Base-by-base conservation (phyloP, 1,140 invertebrate genomes). In the Formica selysi region DNA sequence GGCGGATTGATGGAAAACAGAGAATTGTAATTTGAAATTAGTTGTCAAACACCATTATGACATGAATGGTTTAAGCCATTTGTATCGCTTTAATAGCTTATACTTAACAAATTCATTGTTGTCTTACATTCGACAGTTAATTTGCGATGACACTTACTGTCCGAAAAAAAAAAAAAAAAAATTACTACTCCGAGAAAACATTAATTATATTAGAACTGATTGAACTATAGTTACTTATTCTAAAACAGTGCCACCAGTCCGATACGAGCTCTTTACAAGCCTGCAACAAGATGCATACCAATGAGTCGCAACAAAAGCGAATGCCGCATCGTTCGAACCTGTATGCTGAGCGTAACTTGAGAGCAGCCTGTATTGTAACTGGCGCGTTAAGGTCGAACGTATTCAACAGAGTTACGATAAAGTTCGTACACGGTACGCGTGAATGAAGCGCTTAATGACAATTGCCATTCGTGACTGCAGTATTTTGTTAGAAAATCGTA, bases 381-480 rank as follows among this genome's bases (percentile, higher is more conserved):
- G 10, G 68, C 36, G 65, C 32, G 51, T 57, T 81, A 81, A 81
- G 67, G 51, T 81, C 79, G 67, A 44, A 26, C 51, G 19, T 44
- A 81, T 81, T 81, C 79, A 81, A 44, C 13, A 10, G 67, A 61
- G 51, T 73, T 81, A 80, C 64, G 64, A 80, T 54, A 80, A 80
- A 80, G 64, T 80, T 70, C 51, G 54, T 61, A 44, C 26, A 59
- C 26, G 11, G 19, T 19, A 8, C 38, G 70, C 36, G 36, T 83
- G 79, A 83, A 83, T 83, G 13, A 83, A 61, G 22, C 36, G 38
- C 67, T 83, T 83, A 83, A 73, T 83, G 68, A 74, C 79, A 83
- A 83, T 83, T 68, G 54, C 79, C 26, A 61, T 83, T 83, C 51
- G 68, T 61, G 54, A 64, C 79, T 54, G 16, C 16, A 41, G n/a